Percentiles rank a stretch among this genome's conserved stretches.
These are phyloP conservation scores for Acleris laterana DNA, from an alignment of 2,888 invertebrate species.

Conservation along the genomic window DNA sequence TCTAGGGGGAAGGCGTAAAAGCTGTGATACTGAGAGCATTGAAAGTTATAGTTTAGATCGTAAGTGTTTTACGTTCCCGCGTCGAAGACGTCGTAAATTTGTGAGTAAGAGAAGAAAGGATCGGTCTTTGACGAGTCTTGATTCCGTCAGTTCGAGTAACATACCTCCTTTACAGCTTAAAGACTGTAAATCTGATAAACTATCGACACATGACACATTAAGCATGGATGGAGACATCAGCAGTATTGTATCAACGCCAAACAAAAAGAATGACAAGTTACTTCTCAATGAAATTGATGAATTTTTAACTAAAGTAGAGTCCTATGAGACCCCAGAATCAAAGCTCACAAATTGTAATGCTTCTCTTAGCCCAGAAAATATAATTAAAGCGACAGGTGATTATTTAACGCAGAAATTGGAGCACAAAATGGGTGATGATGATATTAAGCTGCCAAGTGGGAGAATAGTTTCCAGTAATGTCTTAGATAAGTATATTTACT, in stretches of 20 bases:
- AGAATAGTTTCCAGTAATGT: conserved; percentile 62
- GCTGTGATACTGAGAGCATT: conserved; percentile 66
- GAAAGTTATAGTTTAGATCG: conserved; percentile 64
- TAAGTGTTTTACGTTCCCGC: conserved; percentile 73
- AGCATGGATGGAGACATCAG: conserved; percentile 81
- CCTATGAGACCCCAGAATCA: conserved; percentile 70
- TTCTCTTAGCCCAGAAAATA: conserved; percentile 60
- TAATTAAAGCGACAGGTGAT: conserved; percentile 73
- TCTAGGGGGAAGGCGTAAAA: conserved; percentile 49
- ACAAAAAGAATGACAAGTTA: conserved; percentile 74
- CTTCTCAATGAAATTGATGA: conserved; percentile 79
- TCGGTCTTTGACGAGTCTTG: conserved; percentile 64
- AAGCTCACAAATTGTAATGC: conserved; percentile 55
- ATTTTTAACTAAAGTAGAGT: conserved; percentile 75
- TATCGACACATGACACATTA: conserved; percentile 55
- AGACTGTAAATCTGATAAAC: conserved; percentile 33
- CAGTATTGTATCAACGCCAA: conserved; percentile 75
- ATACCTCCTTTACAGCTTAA: conserved; percentile 57
- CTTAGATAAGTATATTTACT: conserved; percentile 77
- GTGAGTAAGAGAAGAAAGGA: conserved; percentile 54
- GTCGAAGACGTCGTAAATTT: conserved; percentile 65
- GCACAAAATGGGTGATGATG: conserved; percentile 51
- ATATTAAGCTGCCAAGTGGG: conserved; percentile 68
- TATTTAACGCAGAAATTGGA: conserved; percentile 70
- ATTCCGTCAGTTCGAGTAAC: conserved; percentile 49